Percentiles rank a stretch among this genome's conserved stretches.
These are phyloP conservation scores for Chlamydotis undulata DNA, from an alignment of 2,113 vertebrate genomes.

Conservation along the genomic window DNA sequence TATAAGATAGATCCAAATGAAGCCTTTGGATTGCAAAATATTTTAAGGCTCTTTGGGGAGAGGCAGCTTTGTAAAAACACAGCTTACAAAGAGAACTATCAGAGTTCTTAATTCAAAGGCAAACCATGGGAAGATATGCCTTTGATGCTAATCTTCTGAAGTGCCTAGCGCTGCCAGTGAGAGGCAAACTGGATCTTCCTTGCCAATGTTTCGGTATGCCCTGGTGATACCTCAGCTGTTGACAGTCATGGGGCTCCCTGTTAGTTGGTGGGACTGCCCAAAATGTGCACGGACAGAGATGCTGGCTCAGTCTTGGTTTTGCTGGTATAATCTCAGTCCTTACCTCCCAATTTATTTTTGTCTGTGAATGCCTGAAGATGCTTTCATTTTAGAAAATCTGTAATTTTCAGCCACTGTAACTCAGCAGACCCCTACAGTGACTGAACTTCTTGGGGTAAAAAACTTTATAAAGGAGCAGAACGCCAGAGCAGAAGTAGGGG, in stretches of 20 bases:
- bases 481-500: neutral
- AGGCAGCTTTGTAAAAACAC: constrained; percentile 10
- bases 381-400: neutral
- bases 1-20: neutral
- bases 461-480: neutral
- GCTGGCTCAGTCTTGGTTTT: neutral
- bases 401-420: neutral
- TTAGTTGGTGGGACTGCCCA: neutral
- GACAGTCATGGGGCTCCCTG: neutral
- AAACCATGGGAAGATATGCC: neutral
- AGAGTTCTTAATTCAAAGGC: neutral
- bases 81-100: neutral
- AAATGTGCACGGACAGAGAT: neutral
- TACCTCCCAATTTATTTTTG: neutral
- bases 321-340: neutral
- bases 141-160: constrained; percentile 29
- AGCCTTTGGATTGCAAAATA: neutral
- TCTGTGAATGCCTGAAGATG: neutral
- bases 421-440: neutral
- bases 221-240: neutral
- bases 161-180: neutral
- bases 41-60: neutral
- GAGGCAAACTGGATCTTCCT: neutral
- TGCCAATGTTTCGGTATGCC: neutral
- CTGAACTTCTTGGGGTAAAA: neutral